phyloP scores from a whole-genome alignment of 2,113 vertebrate genomes.

The Myiagra hebetior region DNA sequence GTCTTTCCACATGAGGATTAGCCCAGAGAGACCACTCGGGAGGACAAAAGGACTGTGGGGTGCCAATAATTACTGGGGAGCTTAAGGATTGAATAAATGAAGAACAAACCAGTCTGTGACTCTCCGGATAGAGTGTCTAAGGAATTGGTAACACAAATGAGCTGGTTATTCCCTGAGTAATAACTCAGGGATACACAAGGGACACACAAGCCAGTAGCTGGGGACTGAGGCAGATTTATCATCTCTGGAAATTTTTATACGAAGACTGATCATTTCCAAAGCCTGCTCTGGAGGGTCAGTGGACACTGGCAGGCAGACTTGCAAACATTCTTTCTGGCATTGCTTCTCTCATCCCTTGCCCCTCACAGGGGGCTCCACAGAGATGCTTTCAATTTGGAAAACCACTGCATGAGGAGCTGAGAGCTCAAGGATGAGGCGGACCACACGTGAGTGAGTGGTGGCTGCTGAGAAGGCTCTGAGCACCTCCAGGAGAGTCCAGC shows the following conservation, averaged over 20 bases:
- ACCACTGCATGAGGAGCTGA: background rate
- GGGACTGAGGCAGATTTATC: background rate
- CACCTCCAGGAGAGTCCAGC: background rate
- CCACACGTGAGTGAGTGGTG: accelerated
- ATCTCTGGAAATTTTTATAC: background rate
- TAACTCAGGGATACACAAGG: background rate
- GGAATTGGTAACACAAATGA: background rate
- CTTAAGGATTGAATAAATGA: background rate
- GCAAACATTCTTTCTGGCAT: background rate
- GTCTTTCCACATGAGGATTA: background rate
- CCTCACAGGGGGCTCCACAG: background rate
- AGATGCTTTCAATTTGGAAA: background rate
- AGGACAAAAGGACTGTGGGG: background rate
- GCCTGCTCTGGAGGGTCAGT: background rate
- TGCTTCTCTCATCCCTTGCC: background rate
- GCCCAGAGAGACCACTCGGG: background rate
- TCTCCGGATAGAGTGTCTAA: background rate
- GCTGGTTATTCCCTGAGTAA: background rate
- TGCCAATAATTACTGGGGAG: background rate
- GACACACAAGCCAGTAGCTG: background rate
- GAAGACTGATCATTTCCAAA: background rate
- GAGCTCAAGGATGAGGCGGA: background rate
- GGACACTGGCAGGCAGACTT: background rate
- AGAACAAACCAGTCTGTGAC: background rate
- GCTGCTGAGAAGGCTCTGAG: background rate